phyloP scores from a whole-genome alignment of 2,888 invertebrate species.

The Masnerella sp. region DNA sequence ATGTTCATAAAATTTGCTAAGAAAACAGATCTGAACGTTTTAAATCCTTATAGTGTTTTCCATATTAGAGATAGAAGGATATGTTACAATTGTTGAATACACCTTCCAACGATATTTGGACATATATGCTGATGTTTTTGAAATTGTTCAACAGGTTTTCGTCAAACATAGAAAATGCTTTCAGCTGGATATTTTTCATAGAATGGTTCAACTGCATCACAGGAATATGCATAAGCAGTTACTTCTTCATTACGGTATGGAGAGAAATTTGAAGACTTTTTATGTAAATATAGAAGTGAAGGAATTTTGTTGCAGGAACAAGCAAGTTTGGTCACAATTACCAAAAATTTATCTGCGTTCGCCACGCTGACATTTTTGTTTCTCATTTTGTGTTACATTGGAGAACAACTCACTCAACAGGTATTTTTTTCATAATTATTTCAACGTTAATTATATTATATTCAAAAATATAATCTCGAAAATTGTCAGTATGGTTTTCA shows the following conservation, averaged over 20 bases:
- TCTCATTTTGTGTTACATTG: slow-evolving; percentile 5
- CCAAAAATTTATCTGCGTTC: background rate
- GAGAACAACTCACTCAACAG: slow-evolving; percentile 2
- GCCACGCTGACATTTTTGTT: background rate
- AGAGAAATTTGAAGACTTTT: background rate
- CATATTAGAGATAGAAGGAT: too few species aligned
- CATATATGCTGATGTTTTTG: background rate
- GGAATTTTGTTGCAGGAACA: background rate
- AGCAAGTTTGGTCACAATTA: background rate
- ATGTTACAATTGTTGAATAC: too few species aligned
- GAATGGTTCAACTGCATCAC: slow-evolving; percentile 4
- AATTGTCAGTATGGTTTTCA: too few species aligned
- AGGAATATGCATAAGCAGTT: background rate
- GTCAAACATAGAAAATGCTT: background rate
- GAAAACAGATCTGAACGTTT: too few species aligned
- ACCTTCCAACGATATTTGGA: too few species aligned
- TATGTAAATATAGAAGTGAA: background rate
- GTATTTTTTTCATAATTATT: too few species aligned
- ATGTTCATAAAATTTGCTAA: too few species aligned
- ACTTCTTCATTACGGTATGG: background rate
- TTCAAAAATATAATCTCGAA: background rate
- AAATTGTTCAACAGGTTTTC: background rate
- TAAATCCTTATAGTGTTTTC: too few species aligned
- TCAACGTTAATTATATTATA: background rate
- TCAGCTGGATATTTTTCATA: slow-evolving; percentile 8